phyloP scores from a whole-genome alignment of 2,888 invertebrate genomes.

The Apodemia mormo region DNA sequence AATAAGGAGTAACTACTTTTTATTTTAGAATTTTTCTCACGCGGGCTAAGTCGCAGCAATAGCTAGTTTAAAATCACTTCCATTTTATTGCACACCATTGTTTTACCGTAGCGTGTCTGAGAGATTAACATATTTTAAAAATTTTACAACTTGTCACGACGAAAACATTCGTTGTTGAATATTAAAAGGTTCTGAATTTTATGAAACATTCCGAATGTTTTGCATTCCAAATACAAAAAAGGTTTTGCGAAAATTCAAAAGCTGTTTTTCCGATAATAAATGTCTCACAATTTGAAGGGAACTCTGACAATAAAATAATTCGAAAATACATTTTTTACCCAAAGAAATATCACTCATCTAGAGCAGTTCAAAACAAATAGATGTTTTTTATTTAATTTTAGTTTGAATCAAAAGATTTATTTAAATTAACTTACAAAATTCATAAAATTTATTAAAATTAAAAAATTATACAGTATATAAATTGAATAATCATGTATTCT shows the following conservation, averaged over 20 bases:
- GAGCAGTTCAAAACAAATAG: no score
- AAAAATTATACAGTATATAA: no score
- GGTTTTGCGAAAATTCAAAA: background rate
- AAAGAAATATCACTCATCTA: no score
- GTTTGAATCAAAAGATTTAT: no score
- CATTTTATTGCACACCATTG: background rate
- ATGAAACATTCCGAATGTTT: constrained; percentile 8
- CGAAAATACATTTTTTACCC: background rate
- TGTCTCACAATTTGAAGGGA: background rate
- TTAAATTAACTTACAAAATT: no score
- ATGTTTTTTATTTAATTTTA: no score
- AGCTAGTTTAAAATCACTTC: no score
- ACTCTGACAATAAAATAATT: background rate
- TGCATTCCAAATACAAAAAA: constrained; percentile 1
- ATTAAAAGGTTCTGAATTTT: constrained; percentile 15
- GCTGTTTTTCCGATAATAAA: background rate
- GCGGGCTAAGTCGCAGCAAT: no score
- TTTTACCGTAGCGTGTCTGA: background rate
- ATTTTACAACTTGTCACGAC: constrained; percentile 17
- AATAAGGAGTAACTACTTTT: no score
- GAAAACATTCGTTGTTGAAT: constrained; percentile 15
- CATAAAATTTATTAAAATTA: no score
- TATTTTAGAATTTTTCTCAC: no score
- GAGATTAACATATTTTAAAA: background rate
- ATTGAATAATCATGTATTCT: no score